Evolutionary conservation across 2,888 invertebrate species (phyloP).

Genomic region (Auanema sp.): DNA sequence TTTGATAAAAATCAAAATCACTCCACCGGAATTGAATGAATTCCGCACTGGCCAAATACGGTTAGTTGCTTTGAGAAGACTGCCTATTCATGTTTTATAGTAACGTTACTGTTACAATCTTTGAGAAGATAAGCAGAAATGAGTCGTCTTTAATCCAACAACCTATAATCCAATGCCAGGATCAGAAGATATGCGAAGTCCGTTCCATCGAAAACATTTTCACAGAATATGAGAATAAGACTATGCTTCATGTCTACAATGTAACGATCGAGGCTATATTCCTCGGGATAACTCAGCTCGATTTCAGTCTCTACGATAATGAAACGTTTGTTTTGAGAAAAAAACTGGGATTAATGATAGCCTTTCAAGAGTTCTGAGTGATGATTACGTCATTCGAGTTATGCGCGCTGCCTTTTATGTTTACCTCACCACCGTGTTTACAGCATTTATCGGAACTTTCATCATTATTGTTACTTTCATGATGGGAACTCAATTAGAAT

Average conservation of each 20-base stretch:
- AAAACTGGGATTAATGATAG: not conserved
- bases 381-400: slow-evolving; percentile 18
- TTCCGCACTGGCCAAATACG: too few species aligned
- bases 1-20: too few species aligned
- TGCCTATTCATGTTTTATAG: too few species aligned
- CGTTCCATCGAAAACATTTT: too few species aligned
- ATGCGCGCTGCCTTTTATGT: slow-evolving; percentile 26
- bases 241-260: slow-evolving; percentile 7
- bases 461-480: slow-evolving; percentile 65
- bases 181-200: too few species aligned
- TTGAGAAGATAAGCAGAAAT: too few species aligned
- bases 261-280: slow-evolving; percentile 14
- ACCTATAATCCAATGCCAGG: too few species aligned
- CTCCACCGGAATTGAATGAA: too few species aligned
- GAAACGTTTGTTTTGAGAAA: slow-evolving; percentile 5
- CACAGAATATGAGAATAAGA: not conserved
- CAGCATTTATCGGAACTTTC: slow-evolving; percentile 62
- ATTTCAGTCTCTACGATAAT: slow-evolving; percentile 3
- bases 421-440: slow-evolving; percentile 55
- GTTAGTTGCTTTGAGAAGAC: too few species aligned
- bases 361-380: not conserved
- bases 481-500: slow-evolving; percentile 68
- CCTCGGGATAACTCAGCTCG: slow-evolving; percentile 16
- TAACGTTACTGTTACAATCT: too few species aligned
- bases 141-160: too few species aligned